Evolutionary conservation across 2,113 vertebrate species (phyloP).

Genomic region (Perca schrenkii): DNA sequence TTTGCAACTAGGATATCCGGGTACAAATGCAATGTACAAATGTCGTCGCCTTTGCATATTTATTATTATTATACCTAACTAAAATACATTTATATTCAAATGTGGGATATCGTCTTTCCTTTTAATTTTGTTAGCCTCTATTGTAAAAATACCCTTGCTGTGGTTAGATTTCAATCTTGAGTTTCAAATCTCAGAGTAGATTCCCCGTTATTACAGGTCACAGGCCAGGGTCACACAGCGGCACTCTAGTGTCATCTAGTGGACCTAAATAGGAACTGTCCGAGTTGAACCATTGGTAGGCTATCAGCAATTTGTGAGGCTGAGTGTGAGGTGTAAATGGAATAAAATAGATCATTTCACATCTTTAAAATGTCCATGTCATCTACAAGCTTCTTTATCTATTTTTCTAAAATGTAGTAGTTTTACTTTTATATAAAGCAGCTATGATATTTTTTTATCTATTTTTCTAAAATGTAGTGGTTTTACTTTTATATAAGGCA

Average conservation of each 20-base stretch:
- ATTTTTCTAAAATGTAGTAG: not conserved
- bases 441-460: not conserved
- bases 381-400: not conserved
- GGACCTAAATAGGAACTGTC: constrained; percentile 4
- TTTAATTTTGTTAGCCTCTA: not conserved
- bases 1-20: constrained; percentile 77
- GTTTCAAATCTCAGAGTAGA: not conserved
- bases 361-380: not conserved
- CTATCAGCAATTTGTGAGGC: not conserved
- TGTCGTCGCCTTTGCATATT: constrained; percentile 16
- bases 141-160: not conserved
- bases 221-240: not conserved
- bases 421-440: not conserved
- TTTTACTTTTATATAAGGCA: not conserved
- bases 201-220: not conserved
- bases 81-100: not conserved
- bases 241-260: constrained; percentile 63
- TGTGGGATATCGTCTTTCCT: rapidly evolving
- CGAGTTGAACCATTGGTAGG: not conserved
- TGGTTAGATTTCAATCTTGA: not conserved
- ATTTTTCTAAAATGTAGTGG: no score
- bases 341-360: constrained; percentile 3
- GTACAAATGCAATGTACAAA: constrained; percentile 27
- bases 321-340: not conserved
- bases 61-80: not conserved